Percentiles rank a stretch among this genome's conserved stretches.
Conservation (phyloP, 2,113 vertebrate species). For the Actinemys pallida region DNA sequence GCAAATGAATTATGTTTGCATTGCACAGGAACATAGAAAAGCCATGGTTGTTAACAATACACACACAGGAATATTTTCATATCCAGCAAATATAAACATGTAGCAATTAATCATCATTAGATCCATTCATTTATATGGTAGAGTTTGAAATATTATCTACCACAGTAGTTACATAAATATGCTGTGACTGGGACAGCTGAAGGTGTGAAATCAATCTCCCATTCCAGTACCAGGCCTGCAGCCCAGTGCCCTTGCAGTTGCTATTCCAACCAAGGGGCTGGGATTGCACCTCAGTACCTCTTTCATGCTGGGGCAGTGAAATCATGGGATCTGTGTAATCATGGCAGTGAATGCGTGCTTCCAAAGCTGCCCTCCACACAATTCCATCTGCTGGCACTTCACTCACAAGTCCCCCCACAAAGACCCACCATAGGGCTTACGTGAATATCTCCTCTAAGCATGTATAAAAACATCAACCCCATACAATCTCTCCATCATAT, state of each 20-base stretch:
- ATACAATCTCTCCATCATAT: neutral
- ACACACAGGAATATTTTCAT: conserved; percentile 53
- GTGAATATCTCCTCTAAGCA: neutral
- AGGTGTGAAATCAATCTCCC: conserved; percentile 3
- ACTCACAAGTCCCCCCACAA: neutral
- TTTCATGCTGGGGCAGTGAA: neutral
- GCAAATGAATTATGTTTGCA: conserved; percentile 33
- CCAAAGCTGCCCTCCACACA: neutral
- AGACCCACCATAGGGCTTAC: neutral
- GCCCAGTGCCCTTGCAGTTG: neutral
- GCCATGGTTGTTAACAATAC: conserved; percentile 30
- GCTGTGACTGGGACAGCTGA: neutral
- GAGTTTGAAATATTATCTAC: conserved; percentile 1
- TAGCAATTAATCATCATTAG: conserved; percentile 51
- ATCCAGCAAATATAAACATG: conserved; percentile 48
- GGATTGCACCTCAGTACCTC: neutral
- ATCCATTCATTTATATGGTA: conserved; percentile 43
- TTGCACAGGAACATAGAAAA: conserved; percentile 45
- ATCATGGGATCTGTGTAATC: neutral
- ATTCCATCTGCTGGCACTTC: neutral
- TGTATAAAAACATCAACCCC: neutral
- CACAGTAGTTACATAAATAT: neutral
- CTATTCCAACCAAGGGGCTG: neutral
- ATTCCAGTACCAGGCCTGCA: neutral
- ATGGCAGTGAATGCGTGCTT: neutral